A percentile compares a stretch with the other conserved stretches of the same genome.
These are phyloP conservation scores for Abrostola triplasia DNA, from an alignment of 2,888 invertebrate species.

Conservation along the genomic window DNA sequence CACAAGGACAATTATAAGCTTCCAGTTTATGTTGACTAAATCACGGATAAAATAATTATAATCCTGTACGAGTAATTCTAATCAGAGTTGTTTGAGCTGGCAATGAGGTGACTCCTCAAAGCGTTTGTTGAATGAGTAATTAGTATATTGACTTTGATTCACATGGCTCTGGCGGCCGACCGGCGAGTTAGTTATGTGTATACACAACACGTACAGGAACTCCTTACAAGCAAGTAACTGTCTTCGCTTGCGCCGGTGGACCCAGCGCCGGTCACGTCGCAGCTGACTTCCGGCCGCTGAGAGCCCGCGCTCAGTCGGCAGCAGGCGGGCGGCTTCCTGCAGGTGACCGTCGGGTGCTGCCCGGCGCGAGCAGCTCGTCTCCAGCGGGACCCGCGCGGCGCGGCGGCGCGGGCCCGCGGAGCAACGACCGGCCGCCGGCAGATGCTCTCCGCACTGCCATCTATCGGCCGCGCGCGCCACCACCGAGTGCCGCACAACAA, in stretches of 20 bases:
- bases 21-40: too few species aligned
- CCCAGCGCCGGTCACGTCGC: too few species aligned
- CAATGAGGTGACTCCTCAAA: too few species aligned
- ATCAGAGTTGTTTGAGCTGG: too few species aligned
- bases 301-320: too few species aligned
- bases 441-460: conserved; percentile 61
- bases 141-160: not conserved
- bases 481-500: conserved; percentile 18
- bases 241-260: not conserved
- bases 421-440: conserved; percentile 69
- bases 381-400: not conserved
- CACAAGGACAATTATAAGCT: too few species aligned
- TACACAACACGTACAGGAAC: conserved; percentile 44
- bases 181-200: not conserved
- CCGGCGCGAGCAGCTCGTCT: conserved; percentile 27
- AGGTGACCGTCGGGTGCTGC: conserved; percentile 19
- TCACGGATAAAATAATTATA: too few species aligned
- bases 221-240: conserved; percentile 43
- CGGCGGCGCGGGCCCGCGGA: conserved; percentile 51
- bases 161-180: not conserved
- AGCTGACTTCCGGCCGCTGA: too few species aligned
- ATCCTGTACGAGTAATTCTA: too few species aligned
- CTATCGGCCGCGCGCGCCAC: conserved; percentile 55
- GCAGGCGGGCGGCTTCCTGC: not conserved
- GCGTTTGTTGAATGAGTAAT: not conserved